Base-by-base conservation (phyloP, 1,140 invertebrate species). In the Drosophila fuyamai region DNA sequence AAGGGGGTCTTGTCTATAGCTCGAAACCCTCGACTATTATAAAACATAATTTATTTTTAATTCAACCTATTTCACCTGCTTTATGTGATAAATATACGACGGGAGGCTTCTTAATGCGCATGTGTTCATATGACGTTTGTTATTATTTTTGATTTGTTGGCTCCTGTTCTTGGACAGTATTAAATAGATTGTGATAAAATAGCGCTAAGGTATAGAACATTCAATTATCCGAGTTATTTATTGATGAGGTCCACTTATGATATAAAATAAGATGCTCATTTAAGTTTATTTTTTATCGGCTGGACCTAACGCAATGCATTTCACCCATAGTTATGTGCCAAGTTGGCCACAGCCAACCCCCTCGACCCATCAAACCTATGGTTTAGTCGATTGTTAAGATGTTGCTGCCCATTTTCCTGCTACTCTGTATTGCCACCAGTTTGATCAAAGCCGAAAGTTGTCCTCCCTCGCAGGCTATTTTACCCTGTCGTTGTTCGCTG, bases 401-500 rank as follows among this genome's bases (percentile, higher is more conserved):
- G 36, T 27, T 68, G 48, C 56, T 85, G 38, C 40, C 63, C 23
- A 67, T 81, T 9, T 32, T 82, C 4, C 41, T 89, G 10, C 38
- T 81, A 9, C 70, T 79, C 10, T 63, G 35, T 36, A 48, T 54
- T 48, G 80, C 68, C 46, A 16, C 67, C 14, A 57, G 32, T 4
- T 41, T 59, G 0, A 71, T 47, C 16, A 47, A 18, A 13, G 83
- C 90, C 3, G 90, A 90, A 18, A 91, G 83, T 78, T 94, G 93
- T 81, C 93, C 93, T 23, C 93, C 93, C 16, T 92, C 93, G 1
- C 92, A 93, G 70, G 90, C 91, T 8, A 94, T 94, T 51, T 63
- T 94, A 58, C 93, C 93, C 10, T 94, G 93, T 77, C 83, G 93
- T 41, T 94, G 93, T 78, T 90, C 93, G 10, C 79, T 93, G 29